Evolutionary conservation across 2,888 invertebrate genomes (phyloP).

Genomic region (Tenthredo scrophulariae): DNA sequence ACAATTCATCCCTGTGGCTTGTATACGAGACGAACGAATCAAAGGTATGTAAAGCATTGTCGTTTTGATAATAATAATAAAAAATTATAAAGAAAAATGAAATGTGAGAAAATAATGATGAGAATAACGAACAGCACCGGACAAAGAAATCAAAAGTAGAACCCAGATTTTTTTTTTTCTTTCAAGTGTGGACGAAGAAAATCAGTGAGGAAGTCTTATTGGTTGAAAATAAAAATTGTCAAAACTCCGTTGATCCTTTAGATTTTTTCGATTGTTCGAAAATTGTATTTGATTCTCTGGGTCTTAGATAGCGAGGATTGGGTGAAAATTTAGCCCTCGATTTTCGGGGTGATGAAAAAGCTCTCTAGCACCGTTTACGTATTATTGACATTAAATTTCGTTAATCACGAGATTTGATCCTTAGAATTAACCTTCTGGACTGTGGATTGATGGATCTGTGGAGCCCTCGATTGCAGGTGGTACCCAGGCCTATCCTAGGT

Average conservation of each 20-base stretch:
- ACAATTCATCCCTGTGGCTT: neutral
- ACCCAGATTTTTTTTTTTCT: no score
- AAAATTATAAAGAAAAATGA: neutral
- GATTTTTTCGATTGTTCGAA: no score
- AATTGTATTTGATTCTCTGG: no score
- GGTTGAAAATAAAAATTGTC: no score
- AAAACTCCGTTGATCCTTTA: no score
- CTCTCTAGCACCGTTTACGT: neutral
- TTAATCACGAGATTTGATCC: neutral
- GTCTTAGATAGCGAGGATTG: no score
- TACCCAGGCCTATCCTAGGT: conserved; percentile 48
- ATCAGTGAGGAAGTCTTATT: no score
- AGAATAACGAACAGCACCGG: neutral
- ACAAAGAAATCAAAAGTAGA: neutral
- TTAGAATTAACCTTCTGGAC: conserved; percentile 32
- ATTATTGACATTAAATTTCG: neutral
- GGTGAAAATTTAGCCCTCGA: no score
- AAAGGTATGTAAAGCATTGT: neutral
- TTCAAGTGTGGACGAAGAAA: no score
- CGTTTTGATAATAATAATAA: neutral
- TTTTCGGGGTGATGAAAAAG: neutral
- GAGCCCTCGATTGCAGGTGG: conserved; percentile 56
- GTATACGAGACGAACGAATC: neutral
- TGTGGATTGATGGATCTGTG: conserved; percentile 55
- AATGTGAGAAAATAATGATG: no score